A percentile compares a stretch with the other conserved stretches of the same genome.
Evolutionary conservation across 2,888 invertebrate species (phyloP).

Genomic region (Orgyia antiqua): DNA sequence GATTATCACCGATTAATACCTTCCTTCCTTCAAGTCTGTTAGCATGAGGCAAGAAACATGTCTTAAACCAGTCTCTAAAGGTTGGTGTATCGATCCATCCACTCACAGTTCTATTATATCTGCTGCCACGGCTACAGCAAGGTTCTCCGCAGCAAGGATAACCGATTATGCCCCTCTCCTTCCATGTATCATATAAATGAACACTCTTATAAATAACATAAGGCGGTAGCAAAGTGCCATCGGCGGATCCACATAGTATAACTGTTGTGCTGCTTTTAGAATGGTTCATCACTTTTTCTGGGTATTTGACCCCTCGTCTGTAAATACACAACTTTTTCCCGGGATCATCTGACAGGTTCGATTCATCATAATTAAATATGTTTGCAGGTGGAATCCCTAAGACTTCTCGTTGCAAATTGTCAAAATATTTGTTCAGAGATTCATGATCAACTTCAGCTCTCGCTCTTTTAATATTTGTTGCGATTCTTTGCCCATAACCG

Average conservation of each 20-base stretch:
- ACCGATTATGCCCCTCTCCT: constrained; percentile 37
- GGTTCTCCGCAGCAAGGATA: too few relatives aligned
- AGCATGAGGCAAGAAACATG: constrained; percentile 1
- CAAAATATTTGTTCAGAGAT: neutral
- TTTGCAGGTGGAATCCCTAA: neutral
- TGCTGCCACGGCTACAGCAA: too few relatives aligned
- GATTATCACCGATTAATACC: constrained; percentile 14
- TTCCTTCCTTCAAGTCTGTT: constrained; percentile 3
- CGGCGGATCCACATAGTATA: constrained; percentile 41
- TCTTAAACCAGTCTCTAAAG: constrained; percentile 29
- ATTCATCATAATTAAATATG: constrained; percentile 12
- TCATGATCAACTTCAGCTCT: neutral
- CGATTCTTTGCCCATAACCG: too few relatives aligned
- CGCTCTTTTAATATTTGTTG: neutral
- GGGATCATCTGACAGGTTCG: constrained; percentile 7
- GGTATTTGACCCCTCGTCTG: constrained; percentile 32
- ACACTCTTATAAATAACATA: constrained; percentile 48
- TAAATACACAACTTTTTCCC: constrained; percentile 2
- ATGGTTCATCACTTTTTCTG: constrained; percentile 33
- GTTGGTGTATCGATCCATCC: constrained; percentile 39
- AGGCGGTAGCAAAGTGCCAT: constrained; percentile 27
- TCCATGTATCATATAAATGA: constrained; percentile 41
- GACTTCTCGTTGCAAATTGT: neutral
- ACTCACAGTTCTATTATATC: constrained; percentile 29
- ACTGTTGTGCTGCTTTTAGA: constrained; percentile 34